phyloP scores from a whole-genome alignment of 2,888 invertebrate genomes.

The Stenoptilia bipunctidactyla region DNA sequence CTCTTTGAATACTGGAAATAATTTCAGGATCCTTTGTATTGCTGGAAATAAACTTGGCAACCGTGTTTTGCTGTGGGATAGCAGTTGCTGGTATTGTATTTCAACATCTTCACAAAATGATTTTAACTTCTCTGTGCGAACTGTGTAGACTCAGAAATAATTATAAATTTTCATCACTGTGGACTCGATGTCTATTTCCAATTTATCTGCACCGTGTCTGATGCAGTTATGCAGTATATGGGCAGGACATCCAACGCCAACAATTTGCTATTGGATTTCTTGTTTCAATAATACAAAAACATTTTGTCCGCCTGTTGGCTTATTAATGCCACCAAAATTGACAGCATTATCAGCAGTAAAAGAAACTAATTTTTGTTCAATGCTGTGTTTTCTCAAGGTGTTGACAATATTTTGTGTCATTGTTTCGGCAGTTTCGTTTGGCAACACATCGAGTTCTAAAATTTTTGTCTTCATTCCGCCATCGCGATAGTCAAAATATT shows the following conservation, averaged over 20 bases:
- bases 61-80: constrained; percentile 19
- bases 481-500: constrained; percentile 19
- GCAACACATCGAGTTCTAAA: constrained; percentile 13
- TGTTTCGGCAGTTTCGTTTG: constrained; percentile 20
- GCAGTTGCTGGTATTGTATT: constrained; percentile 17
- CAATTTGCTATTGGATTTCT: constrained; percentile 14
- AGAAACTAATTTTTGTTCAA: constrained; percentile 18
- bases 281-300: constrained; percentile 18
- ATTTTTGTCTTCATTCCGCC: constrained; percentile 19
- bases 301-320: constrained; percentile 14
- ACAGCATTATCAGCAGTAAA: constrained; percentile 25
- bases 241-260: constrained; percentile 20
- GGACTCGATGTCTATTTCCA: constrained; percentile 9
- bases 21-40: constrained; percentile 21
- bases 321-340: constrained; percentile 25
- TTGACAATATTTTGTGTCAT: constrained; percentile 18
- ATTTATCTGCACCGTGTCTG: constrained; percentile 16
- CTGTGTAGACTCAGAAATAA: constrained; percentile 18
- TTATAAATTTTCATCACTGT: constrained; percentile 15
- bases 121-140: constrained; percentile 17
- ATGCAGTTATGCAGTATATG: constrained; percentile 20
- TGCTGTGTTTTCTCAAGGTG: constrained; percentile 14
- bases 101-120: constrained; percentile 14
- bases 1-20: constrained; percentile 18
- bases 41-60: constrained; percentile 21